phyloP scores from a whole-genome alignment of 2,797 vertebrate species.

The Pyrrhura leucotis region DNA sequence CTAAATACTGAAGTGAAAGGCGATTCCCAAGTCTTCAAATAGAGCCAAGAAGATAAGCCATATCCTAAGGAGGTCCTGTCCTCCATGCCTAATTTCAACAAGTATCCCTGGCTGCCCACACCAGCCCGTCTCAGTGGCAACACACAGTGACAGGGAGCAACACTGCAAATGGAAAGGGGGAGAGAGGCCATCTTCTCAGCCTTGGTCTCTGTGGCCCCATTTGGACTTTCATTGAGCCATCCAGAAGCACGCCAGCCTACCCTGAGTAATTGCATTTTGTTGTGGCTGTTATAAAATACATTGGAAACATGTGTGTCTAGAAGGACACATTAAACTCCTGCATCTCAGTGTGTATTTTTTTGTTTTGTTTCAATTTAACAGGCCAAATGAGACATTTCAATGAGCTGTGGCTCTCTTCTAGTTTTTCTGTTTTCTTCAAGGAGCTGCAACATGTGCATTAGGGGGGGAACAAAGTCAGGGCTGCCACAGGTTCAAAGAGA shows the following conservation, averaged over 20 bases:
- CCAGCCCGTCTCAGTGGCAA: accelerated
- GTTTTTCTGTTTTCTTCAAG: not conserved
- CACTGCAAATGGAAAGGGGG: not conserved
- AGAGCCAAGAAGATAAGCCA: not conserved
- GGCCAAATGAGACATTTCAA: not conserved
- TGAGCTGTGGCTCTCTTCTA: not conserved
- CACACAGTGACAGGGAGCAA: accelerated
- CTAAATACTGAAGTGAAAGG: not conserved
- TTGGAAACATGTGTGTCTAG: constrained; percentile 20
- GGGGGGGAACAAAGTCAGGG: not conserved
- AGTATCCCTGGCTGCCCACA: accelerated
- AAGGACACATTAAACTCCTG: not conserved
- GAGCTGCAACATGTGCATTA: not conserved
- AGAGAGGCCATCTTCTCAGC: not conserved
- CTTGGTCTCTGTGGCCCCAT: not conserved
- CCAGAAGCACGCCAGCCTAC: not conserved
- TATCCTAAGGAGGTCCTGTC: not conserved
- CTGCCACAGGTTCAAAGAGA: not conserved
- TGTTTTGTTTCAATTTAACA: constrained; percentile 1
- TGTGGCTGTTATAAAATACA: constrained; percentile 25
- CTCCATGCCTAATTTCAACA: not conserved
- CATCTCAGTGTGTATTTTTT: not conserved
- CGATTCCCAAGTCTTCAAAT: not conserved
- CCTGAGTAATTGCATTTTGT: not conserved
- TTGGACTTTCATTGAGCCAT: not conserved